A percentile compares a stretch with the other conserved stretches of the same genome.
Conservation (phyloP, 2,797 vertebrate species). For the Melanotaenia parkinsoni region DNA sequence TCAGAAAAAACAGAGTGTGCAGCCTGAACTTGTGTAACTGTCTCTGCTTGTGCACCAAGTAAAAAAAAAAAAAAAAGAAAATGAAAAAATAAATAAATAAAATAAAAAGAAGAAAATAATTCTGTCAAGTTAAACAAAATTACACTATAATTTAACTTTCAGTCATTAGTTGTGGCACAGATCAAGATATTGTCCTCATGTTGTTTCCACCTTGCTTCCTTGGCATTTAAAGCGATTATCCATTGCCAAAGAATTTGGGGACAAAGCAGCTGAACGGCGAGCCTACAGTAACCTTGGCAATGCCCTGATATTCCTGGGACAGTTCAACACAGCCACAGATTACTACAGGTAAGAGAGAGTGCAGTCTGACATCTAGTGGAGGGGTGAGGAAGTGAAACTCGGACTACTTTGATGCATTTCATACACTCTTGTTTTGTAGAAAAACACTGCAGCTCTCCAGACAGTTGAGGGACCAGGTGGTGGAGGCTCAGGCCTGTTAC, state of each 20-base stretch:
- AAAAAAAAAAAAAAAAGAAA: background rate
- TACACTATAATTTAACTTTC: background rate
- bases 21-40: slow-evolving; percentile 5
- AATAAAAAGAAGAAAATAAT: background rate
- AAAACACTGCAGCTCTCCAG: slow-evolving; percentile 95
- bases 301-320: slow-evolving; percentile 93
- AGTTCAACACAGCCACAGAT: slow-evolving; percentile 92
- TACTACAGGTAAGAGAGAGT: slow-evolving; percentile 91
- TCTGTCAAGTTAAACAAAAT: background rate
- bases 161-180: background rate
- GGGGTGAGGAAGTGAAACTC: slow-evolving; percentile 8
- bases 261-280: slow-evolving; percentile 93
- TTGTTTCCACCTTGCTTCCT: slow-evolving; percentile 5
- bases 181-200: background rate
- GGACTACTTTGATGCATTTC: background rate
- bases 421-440: slow-evolving; percentile 69
- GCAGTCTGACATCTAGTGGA: slow-evolving; percentile 77
- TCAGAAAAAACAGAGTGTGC: slow-evolving; percentile 18
- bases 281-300: slow-evolving; percentile 98
- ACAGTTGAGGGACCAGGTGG: slow-evolving; percentile 94
- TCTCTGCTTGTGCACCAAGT: background rate
- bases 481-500: slow-evolving; percentile 98
- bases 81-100: too few species aligned
- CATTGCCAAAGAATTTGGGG: slow-evolving; percentile 98
- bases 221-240: slow-evolving; percentile 88